Evolutionary conservation across 2,797 vertebrate species (phyloP), one percentile per base, ranked within the genome.

Genomic region (Eremophila alpestris): DNA sequence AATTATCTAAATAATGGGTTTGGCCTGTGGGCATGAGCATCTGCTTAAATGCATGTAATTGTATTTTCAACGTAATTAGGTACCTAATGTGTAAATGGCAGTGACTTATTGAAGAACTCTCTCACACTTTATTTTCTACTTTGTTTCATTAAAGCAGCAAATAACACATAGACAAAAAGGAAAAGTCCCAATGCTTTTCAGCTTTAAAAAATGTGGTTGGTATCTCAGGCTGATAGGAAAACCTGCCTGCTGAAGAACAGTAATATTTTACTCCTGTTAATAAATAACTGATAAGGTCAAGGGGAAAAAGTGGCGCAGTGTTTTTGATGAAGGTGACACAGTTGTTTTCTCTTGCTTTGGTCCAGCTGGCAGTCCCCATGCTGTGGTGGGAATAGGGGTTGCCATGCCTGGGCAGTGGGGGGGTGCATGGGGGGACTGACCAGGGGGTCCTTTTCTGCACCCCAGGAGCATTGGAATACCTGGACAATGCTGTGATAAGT

Each of bases 231-330:
- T 45, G 79, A 59, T 36, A 83, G 64, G 56, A 87, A 85, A 80
- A 64, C 68, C 56, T 91, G 34, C 48, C 26, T 79, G 46, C 16
- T 80, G 73, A 34, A 17, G 65, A 85, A 56, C 49, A 46, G 62
- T 68, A 88, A 75, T 95, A 68, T 88, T 90, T 88, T 75, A 86
- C 83, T 83, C 38, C 49, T 88, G 88, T 95, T 95, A 95, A 96
- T 95, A 88, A 88, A 68, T 90, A 95, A 93, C 92, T 58, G 46
- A 2, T n/a, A 63, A 21, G 75, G 64, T 76, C 58, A 85, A 64
- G 63, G 45, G 71, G 59, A 9, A 55, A 67, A 93, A 67, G 56
- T 1, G 5, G 32, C 34, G 49, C 0, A 5, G 41, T 56, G 20
- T 30, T 85, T 88, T 77, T 95, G 63, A 36, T 60, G 68, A 63